These are phyloP conservation scores for Oryctes rhinoceros DNA, from an alignment of 1,140 invertebrate genomes.

Conservation along the genomic window DNA sequence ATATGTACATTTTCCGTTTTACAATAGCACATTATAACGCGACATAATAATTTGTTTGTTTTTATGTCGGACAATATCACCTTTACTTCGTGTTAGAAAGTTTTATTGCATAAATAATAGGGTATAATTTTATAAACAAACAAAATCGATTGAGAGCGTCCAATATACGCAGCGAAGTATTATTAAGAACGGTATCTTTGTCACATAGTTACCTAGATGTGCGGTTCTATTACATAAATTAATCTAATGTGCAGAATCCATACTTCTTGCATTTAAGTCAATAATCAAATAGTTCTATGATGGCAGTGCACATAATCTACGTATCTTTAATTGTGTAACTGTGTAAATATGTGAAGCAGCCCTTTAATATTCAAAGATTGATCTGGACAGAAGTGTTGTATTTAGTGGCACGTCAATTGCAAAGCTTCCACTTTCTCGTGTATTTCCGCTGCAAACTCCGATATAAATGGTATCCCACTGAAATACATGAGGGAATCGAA, in stretches of 20 bases:
- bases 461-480: too few species aligned
- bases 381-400: too few species aligned
- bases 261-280: background rate
- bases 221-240: background rate
- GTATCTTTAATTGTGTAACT: too few species aligned
- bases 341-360: too few species aligned
- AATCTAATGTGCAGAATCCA: background rate
- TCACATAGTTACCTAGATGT: background rate
- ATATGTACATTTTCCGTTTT: background rate
- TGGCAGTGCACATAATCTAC: background rate
- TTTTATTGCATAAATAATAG: slow-evolving; percentile 5
- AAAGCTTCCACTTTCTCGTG: too few species aligned
- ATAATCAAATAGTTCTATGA: background rate
- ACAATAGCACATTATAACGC: background rate
- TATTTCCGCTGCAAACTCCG: too few species aligned
- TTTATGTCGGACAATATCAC: background rate
- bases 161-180: background rate
- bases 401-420: too few species aligned
- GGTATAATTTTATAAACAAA: slow-evolving; percentile 6
- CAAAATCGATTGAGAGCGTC: background rate
- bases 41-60: background rate
- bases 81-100: background rate
- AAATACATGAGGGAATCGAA: too few species aligned
- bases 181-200: slow-evolving; percentile 1
- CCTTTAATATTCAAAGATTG: too few species aligned